Percentiles rank a stretch among this genome's conserved stretches.
phyloP scores from a whole-genome alignment of 2,113 vertebrate genomes.

The Tupaia tana region DNA sequence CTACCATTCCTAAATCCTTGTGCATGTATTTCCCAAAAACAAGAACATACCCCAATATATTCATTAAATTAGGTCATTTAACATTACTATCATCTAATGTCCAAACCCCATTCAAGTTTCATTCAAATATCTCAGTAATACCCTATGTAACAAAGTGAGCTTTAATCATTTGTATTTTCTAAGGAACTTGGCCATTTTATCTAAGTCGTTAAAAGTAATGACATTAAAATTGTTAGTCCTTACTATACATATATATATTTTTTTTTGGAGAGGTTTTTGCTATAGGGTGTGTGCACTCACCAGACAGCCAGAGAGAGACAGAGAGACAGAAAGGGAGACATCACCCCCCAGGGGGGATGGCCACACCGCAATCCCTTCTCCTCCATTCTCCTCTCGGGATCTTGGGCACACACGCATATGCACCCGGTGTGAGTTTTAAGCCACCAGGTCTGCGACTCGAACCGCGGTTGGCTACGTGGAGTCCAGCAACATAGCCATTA shows the following conservation, averaged over 20 bases:
- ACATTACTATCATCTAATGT: background rate
- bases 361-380: no score
- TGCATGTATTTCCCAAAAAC: background rate
- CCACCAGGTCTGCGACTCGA: no score
- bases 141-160: background rate
- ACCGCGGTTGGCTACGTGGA: no score
- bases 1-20: background rate
- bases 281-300: no score
- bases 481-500: no score
- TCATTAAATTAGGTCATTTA: conserved; percentile 34
- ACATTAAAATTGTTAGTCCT: conserved; percentile 9
- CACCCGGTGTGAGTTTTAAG: no score
- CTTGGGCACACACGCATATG: no score
- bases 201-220: conserved; percentile 16
- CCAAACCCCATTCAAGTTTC: conserved; percentile 29
- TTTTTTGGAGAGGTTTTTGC: background rate
- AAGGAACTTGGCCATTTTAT: background rate
- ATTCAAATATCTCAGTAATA: background rate
- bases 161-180: background rate
- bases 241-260: no score
- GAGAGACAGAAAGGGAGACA: no score
- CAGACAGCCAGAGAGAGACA: no score
- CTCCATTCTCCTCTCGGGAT: no score
- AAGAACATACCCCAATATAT: background rate
- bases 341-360: no score